phyloP scores from a whole-genome alignment of 2,888 invertebrate genomes.

The Pyrgus malvae region DNA sequence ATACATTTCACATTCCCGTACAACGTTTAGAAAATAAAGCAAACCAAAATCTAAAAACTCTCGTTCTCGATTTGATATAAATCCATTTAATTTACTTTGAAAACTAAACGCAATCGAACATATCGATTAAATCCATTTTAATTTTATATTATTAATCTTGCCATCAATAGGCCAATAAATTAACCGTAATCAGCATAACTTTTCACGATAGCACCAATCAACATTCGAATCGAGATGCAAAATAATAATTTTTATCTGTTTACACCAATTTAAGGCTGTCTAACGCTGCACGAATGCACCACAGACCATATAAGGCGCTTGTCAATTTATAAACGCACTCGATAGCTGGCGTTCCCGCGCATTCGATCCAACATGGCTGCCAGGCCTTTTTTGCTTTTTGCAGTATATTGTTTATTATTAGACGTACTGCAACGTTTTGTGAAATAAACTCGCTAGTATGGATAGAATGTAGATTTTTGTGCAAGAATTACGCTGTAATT shows the following conservation, averaged over 20 bases:
- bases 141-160: slow-evolving; percentile 3
- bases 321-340: slow-evolving; percentile 71
- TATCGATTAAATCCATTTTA: neutral
- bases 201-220: slow-evolving; percentile 4
- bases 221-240: slow-evolving; percentile 8
- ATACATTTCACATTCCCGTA: too few species aligned
- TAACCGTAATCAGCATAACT: slow-evolving; percentile 10
- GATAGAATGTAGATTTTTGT: slow-evolving; percentile 12
- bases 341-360: slow-evolving; percentile 57
- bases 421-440: slow-evolving; percentile 32
- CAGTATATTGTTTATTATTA: slow-evolving; percentile 29
- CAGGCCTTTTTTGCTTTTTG: slow-evolving; percentile 32
- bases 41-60: too few species aligned
- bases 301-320: slow-evolving; percentile 62
- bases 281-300: slow-evolving; percentile 44
- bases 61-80: too few species aligned
- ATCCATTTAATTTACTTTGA: neutral
- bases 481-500: too few species aligned
- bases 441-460: slow-evolving; percentile 28
- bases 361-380: slow-evolving; percentile 59
- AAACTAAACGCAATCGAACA: neutral
- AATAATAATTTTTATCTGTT: slow-evolving; percentile 39
- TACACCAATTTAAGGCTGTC: slow-evolving; percentile 57
- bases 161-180: slow-evolving; percentile 10
- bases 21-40: too few species aligned